Conservation (phyloP, 2,888 invertebrate species). For the Epirrhoe tristata region DNA sequence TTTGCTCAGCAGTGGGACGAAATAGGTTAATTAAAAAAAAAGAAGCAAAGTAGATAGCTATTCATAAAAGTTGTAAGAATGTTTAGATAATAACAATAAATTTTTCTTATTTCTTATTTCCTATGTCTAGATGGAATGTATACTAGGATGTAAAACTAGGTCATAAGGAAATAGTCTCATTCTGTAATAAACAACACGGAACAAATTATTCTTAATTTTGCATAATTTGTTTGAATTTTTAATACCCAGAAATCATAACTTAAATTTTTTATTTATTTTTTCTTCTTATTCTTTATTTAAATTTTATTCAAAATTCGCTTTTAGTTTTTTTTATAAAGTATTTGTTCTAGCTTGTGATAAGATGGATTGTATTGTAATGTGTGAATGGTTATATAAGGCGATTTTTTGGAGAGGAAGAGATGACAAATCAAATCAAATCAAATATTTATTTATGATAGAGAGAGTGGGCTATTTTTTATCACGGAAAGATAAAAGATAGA, state of each 20-base stretch:
- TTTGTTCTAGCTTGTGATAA: background rate
- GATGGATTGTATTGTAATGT: too few relatives aligned
- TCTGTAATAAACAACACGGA: background rate
- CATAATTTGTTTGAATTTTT: background rate
- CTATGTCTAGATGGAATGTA: too few relatives aligned
- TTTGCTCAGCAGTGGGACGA: too few relatives aligned
- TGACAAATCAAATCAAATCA: background rate
- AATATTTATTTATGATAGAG: background rate
- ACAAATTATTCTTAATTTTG: background rate
- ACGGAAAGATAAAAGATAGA: too few relatives aligned
- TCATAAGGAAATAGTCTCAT: background rate
- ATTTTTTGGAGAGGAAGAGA: too few relatives aligned
- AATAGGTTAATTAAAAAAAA: too few relatives aligned
- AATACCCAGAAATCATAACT: background rate
- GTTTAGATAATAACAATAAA: background rate
- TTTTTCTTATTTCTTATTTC: background rate
- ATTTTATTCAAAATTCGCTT: background rate
- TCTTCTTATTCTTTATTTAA: background rate
- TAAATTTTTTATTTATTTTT: conserved; percentile 5
- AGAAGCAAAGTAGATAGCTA: too few relatives aligned
- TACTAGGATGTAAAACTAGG: too few relatives aligned
- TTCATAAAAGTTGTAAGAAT: too few relatives aligned
- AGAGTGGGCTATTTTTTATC: too few relatives aligned
- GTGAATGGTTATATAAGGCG: too few relatives aligned
- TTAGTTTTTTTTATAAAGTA: too few relatives aligned